These are phyloP conservation scores for Phthorimaea operculella DNA, from an alignment of 1,140 invertebrate species.

Conservation along the genomic window DNA sequence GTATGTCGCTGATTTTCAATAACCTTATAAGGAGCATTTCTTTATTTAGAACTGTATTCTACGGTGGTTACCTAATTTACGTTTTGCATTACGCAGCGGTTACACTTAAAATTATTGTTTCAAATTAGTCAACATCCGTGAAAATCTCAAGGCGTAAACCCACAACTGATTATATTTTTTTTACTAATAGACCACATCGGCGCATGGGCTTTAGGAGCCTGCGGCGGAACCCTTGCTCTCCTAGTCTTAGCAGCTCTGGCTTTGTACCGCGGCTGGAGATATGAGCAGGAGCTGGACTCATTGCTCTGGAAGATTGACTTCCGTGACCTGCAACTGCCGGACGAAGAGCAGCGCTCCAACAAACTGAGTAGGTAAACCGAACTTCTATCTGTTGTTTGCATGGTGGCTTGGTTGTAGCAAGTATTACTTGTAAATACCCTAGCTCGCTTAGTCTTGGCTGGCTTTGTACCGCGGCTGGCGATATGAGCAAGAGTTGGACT, in stretches of 20 bases:
- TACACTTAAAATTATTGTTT: too few relatives aligned
- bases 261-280: constrained; percentile 90
- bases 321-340: constrained; percentile 77
- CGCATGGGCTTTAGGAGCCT: constrained; percentile 83
- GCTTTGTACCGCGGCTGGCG: constrained; percentile 90
- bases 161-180: too few relatives aligned
- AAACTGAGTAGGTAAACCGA: constrained; percentile 69
- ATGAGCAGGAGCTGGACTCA: constrained; percentile 94
- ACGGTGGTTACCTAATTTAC: too few relatives aligned
- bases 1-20: too few relatives aligned
- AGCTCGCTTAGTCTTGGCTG: constrained; percentile 75
- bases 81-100: too few relatives aligned
- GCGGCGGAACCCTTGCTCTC: constrained; percentile 78
- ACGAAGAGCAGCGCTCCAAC: constrained; percentile 53
- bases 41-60: too few relatives aligned
- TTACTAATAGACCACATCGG: constrained; percentile 75
- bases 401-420: constrained; percentile 13
- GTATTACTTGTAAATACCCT: constrained; percentile 68
- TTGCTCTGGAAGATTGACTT: constrained; percentile 96
- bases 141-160: too few relatives aligned
- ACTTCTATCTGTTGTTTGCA: constrained; percentile 54
- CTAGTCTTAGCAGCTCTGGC: constrained; percentile 76
- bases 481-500: constrained; percentile 95
- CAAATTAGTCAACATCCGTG: too few relatives aligned
- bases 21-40: too few relatives aligned